Conservation (phyloP, 2,113 vertebrate species). For the Gavialis gangeticus region DNA sequence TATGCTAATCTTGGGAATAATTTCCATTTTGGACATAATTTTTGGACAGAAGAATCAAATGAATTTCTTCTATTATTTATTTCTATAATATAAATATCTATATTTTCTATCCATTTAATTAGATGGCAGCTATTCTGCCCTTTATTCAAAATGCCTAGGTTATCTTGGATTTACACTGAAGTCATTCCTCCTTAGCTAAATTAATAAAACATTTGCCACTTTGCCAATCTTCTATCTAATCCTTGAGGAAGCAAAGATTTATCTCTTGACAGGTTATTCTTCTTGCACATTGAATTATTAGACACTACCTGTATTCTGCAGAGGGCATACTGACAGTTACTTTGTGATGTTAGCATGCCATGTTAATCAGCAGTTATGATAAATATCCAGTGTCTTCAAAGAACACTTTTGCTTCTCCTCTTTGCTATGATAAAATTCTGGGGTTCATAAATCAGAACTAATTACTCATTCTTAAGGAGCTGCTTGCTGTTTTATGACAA, state of each 20-base stretch:
- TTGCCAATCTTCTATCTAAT: background rate
- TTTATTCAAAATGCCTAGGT: background rate
- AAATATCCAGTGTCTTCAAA: background rate
- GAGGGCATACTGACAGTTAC: background rate
- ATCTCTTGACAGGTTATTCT: background rate
- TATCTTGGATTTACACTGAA: background rate
- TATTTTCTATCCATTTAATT: background rate
- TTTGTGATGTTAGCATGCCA: slow-evolving; percentile 5
- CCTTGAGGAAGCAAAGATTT: background rate
- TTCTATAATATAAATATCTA: background rate
- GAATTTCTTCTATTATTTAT: too few relatives aligned
- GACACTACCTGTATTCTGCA: background rate
- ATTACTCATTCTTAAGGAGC: background rate
- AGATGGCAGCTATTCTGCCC: background rate
- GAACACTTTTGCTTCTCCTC: background rate
- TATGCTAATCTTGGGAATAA: background rate
- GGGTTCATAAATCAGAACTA: background rate
- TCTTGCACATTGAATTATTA: background rate
- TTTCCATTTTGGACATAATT: background rate
- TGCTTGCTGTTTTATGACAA: background rate
- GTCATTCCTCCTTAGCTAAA: background rate
- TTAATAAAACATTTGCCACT: slow-evolving; percentile 18
- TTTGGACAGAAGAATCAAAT: background rate
- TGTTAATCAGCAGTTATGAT: background rate
- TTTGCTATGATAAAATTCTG: background rate